Evolutionary conservation across 1,140 invertebrate species (phyloP).

Genomic region (Pectinophora gossypiella): DNA sequence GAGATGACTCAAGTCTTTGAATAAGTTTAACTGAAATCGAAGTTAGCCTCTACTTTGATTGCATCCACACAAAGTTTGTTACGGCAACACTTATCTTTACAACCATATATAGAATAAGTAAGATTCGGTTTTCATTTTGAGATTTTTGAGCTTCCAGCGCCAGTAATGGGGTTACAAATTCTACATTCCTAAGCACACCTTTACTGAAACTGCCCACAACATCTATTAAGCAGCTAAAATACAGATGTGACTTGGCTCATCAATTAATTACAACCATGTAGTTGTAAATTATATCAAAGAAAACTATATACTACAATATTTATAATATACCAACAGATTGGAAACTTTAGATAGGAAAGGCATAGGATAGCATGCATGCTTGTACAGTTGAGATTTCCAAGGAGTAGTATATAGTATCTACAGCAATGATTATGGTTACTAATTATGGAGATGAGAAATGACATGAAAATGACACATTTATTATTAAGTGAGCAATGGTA

Average conservation of each 20-base stretch:
- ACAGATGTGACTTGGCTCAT: not conserved
- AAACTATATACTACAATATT: no score
- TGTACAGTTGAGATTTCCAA: not conserved
- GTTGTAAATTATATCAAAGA: no score
- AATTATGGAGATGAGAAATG: constrained; percentile 16
- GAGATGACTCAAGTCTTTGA: constrained; percentile 3
- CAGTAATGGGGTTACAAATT: not conserved
- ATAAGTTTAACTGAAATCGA: not conserved
- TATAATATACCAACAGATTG: not conserved
- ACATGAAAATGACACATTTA: constrained; percentile 20
- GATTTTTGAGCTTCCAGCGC: not conserved
- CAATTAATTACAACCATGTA: not conserved
- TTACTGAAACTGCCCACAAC: not conserved
- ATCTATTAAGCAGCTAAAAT: not conserved
- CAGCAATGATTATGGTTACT: constrained; percentile 10
- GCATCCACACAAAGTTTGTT: no score
- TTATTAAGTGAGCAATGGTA: constrained; percentile 13
- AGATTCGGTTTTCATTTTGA: no score
- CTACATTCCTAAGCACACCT: not conserved
- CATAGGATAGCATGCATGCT: not conserved
- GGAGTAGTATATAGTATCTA: not conserved
- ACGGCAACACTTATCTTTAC: no score
- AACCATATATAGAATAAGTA: no score
- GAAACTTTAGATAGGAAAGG: not conserved
- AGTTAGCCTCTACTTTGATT: not conserved